Evolutionary conservation across 2,113 vertebrate species (phyloP), one percentile per base, ranked within the genome.

Genomic region (Melanostigma gelatinosum): DNA sequence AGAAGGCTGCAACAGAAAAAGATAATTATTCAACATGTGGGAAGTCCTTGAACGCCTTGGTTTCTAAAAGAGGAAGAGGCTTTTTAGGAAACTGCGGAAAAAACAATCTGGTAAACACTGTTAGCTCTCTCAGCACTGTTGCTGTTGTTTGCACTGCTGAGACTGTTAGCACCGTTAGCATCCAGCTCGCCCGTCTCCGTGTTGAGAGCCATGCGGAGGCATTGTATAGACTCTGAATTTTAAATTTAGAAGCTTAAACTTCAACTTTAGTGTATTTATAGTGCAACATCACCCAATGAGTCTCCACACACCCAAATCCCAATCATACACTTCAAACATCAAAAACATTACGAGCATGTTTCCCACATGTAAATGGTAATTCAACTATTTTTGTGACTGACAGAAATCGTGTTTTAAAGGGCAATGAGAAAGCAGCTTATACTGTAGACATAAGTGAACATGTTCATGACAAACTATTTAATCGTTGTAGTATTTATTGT

Each of bases 31-130:
- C 52, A 60, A 29, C 32, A 65, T 12, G 22, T 55, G 44, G 15
- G 46, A 63, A 61, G 29, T 22, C 22, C 13, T 52, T 16, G 44
- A 29, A 79, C 18, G 4, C 32, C 52, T 12, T 4, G 6, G 16
- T 63, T 24, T 57, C 1, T 63, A 18, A 75, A 78, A 64, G 38
- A 58, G 54, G 38, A 74, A 80, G 57, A 0, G 7, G 8, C 16
- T 6, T 64, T 64, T 48, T 1, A 38, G 48, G 63, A 63, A 36
- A 58, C 6, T 62, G 36, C 27, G 36, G 2, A 79, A 46, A 67
- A 48, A 48, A 16, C 46, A 20, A 18, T 55, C n/a, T 4, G 54
- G 54, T 55, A 57, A 27, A 27, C 54, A 57, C 54, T 55, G 54
- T 55, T 12, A 24, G 22, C 52, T 50, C 42, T 44, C 12, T 18